phyloP scores from a whole-genome alignment of 2,797 vertebrate species.

The Rhynchonycteris naso region DNA sequence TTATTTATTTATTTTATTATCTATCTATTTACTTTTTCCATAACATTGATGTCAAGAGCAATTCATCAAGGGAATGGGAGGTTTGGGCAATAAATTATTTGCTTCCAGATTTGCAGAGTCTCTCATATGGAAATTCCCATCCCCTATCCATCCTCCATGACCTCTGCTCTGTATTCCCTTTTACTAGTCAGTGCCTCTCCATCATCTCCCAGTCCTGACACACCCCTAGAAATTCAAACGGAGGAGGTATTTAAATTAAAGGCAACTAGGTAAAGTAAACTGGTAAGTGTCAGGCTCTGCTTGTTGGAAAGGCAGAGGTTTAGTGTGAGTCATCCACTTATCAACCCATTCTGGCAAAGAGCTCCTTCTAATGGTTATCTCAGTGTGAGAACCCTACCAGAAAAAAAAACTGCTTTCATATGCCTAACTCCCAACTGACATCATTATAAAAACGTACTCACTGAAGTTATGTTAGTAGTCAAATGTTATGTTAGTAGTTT shows the following conservation, averaged over 20 bases:
- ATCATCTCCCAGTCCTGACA: not conserved
- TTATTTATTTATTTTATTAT: constrained; percentile 41
- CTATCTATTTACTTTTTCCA: not conserved
- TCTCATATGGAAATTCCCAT: constrained; percentile 54
- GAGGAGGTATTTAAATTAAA: not conserved
- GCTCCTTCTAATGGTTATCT: not conserved
- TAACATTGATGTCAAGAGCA: constrained; percentile 56
- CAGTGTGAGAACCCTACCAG: not conserved
- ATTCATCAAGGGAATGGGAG: constrained; percentile 60
- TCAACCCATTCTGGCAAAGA: constrained; percentile 25
- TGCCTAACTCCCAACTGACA: not conserved
- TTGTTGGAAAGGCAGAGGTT: not conserved
- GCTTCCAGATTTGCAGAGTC: constrained; percentile 49
- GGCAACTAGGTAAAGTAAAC: not conserved
- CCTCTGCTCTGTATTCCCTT: not conserved
- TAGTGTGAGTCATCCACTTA: not conserved
- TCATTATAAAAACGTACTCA: not conserved
- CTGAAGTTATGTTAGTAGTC: not conserved
- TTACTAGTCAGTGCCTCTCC: not conserved
- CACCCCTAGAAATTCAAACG: constrained; percentile 23
- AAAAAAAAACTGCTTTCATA: not conserved
- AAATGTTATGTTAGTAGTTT: not conserved
- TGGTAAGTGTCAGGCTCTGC: not conserved
- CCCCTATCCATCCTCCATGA: not conserved
- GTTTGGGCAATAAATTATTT: not conserved